phyloP scores from a whole-genome alignment of 1,140 invertebrate species.

The Plutomurus gul region DNA sequence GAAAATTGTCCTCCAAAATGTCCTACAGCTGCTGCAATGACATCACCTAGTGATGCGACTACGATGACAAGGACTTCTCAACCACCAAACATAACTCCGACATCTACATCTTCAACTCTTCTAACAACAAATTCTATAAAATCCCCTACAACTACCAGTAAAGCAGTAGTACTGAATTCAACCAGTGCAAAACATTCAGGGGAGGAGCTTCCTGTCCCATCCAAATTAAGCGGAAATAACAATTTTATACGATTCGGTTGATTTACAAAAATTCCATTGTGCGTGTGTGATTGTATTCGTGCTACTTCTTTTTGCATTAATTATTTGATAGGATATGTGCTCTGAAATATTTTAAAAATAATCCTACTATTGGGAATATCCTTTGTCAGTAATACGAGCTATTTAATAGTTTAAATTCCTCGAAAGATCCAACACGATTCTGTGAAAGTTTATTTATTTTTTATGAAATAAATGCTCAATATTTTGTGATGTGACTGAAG shows the following conservation, averaged over 20 bases:
- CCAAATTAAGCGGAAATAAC: neutral
- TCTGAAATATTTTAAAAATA: neutral
- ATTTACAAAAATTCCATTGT: neutral
- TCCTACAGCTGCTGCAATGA: neutral
- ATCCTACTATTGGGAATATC: too few relatives aligned
- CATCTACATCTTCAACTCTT: neutral
- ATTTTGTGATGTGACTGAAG: too few relatives aligned
- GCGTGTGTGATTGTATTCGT: neutral
- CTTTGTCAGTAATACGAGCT: too few relatives aligned
- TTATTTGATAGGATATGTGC: neutral
- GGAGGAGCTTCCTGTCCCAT: neutral
- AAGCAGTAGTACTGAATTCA: neutral
- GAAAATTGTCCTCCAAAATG: slow-evolving; percentile 1
- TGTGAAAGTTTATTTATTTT: too few relatives aligned
- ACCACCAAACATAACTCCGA: neutral
- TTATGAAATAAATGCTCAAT: too few relatives aligned
- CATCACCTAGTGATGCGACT: neutral
- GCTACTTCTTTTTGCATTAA: neutral
- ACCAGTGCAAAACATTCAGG: neutral
- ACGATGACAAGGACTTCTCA: neutral
- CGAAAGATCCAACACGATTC: too few relatives aligned
- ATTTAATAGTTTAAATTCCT: too few relatives aligned
- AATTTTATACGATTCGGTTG: neutral
- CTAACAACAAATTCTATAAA: neutral
- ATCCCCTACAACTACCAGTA: neutral